A percentile compares a stretch with the other conserved stretches of the same genome.
Evolutionary conservation across 2,113 vertebrate genomes (phyloP).

Genomic region (Gobiocypris rarus): DNA sequence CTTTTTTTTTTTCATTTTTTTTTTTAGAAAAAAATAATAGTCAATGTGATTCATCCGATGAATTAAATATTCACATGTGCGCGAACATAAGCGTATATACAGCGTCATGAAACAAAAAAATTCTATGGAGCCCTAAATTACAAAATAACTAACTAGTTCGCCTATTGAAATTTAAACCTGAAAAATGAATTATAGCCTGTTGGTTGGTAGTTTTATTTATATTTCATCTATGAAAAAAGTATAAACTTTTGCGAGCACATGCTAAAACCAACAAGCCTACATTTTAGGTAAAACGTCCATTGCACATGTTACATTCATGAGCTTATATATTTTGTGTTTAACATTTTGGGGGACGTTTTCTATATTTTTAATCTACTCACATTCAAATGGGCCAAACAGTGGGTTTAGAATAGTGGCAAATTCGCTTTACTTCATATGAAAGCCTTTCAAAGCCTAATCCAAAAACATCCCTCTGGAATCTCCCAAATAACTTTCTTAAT

Average conservation of each 20-base stretch:
- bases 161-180: not conserved
- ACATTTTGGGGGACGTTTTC: not conserved
- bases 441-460: slow-evolving; percentile 62
- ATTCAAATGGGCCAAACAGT: not conserved
- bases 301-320: not conserved
- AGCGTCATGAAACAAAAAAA: not conserved
- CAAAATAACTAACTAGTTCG: too few relatives aligned
- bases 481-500: slow-evolving; percentile 66
- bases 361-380: not conserved
- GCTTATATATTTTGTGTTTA: not conserved
- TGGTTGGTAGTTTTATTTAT: not conserved
- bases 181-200: not conserved
- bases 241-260: too few relatives aligned
- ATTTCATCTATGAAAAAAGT: not conserved
- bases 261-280: too few relatives aligned
- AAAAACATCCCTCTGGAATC: slow-evolving; percentile 70
- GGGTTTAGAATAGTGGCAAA: slow-evolving; percentile 4
- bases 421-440: not conserved
- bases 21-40: not conserved
- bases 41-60: not conserved
- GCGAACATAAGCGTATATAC: not conserved
- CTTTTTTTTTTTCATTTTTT: too few relatives aligned
- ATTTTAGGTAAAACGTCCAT: too few relatives aligned
- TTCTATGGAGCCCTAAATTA: not conserved
- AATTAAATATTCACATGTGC: not conserved